Evolutionary conservation across 1,140 invertebrate species (phyloP), one percentile per base, ranked within the genome.

Genomic region (Onthophagus taurus): DNA sequence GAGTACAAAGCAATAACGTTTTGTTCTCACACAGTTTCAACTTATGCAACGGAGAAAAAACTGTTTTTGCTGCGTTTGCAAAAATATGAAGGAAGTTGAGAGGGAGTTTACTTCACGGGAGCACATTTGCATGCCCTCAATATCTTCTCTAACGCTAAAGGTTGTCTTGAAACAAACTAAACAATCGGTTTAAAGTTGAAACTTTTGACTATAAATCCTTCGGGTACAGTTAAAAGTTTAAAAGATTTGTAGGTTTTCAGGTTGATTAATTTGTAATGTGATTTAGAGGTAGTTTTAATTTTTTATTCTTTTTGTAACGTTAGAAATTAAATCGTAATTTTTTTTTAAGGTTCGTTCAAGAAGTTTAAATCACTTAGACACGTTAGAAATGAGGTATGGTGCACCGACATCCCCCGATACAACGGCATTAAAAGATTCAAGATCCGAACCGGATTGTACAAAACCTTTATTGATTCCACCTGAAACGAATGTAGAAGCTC

Each of bases 281-380:
- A 17, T 8, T 33, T 17, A 9, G 14, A 31, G 14, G 14, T 31
- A n/a, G 29, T 31, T 9, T 31, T 14, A 31, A 4, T 5, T 31
- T 14, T n/a, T 1, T 9, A 31, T n/a, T 9, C 14, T 31, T 9
- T 31, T 31, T 31, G 14, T 31, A 14, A 31, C 29, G 9, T n/a
- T 14, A 9, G 14, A 12, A 12, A n/a, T 31, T 12, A 2, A 8
- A 2, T 9, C 31, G 13, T 36, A n/a, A n/a, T n/a, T n/a, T n/a
- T 33, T 33, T 8, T 65, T 69, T 2, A 58, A 80, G 77, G 74
- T 76, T 48, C 75, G 77, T 47, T 78, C 76, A 18, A 67, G 75
- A 49, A 77, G 74, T 57, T 58, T 78, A 52, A 78, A 75, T 49
- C 76, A 77, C 58, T 66, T 80, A 50, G 76, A 78, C 60, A 68